phyloP scores from a whole-genome alignment of 2,113 vertebrate species.

The Ammospiza caudacuta region DNA sequence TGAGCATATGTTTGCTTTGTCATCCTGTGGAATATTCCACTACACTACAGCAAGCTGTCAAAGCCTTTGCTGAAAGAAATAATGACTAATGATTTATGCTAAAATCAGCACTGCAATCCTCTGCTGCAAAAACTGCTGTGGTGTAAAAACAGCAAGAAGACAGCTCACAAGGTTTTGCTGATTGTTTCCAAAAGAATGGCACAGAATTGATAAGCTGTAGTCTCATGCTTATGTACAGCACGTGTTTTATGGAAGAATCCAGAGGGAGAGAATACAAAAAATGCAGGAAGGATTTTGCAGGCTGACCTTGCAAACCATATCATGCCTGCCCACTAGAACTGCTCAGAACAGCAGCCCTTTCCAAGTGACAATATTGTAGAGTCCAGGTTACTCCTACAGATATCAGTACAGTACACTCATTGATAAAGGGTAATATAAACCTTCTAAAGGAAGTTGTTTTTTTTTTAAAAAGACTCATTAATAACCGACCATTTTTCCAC shows the following conservation, averaged over 20 bases:
- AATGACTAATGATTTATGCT: constrained; percentile 37
- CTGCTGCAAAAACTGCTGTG: neutral
- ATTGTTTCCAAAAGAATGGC: neutral
- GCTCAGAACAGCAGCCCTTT: neutral
- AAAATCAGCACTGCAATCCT: neutral
- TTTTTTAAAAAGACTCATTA: neutral
- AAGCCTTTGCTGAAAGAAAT: constrained; percentile 7
- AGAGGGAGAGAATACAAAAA: neutral
- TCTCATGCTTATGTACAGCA: neutral
- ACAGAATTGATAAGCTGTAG: neutral
- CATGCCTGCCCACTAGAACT: neutral
- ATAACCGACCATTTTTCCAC: neutral
- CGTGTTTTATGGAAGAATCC: neutral
- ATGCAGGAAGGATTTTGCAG: neutral
- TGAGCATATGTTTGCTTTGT: neutral
- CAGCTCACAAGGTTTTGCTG: neutral
- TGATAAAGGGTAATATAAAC: neutral
- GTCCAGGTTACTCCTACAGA: neutral
- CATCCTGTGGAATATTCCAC: constrained; percentile 36
- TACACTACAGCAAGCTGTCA: constrained; percentile 18
- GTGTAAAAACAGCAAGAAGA: neutral
- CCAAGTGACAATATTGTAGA: neutral
- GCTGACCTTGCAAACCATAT: neutral
- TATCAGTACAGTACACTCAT: neutral
- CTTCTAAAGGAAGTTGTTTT: neutral